Conservation (phyloP, 2,113 vertebrate species). For the Rhegmatorhina hoffmannsi region DNA sequence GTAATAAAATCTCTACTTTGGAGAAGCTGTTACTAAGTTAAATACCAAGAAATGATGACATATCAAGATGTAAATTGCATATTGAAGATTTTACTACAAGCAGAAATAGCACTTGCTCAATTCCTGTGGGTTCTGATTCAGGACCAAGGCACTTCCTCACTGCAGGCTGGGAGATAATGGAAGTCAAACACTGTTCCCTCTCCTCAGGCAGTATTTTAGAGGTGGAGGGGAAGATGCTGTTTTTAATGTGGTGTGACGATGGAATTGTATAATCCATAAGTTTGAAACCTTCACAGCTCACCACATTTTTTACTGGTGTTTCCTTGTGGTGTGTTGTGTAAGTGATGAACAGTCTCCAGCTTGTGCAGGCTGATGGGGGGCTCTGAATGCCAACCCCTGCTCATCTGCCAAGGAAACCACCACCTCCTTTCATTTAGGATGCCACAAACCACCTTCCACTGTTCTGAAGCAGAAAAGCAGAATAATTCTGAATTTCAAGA, state of each 20-base stretch:
- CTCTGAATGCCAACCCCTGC: not conserved
- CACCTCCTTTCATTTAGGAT: not conserved
- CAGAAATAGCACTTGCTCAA: conserved; percentile 49
- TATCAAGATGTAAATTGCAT: conserved; percentile 59
- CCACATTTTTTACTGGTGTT: not conserved
- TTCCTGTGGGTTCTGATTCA: conserved; percentile 53
- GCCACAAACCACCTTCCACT: not conserved
- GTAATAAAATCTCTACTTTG: conserved; percentile 51
- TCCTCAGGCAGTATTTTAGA: not conserved
- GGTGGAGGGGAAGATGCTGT: not conserved
- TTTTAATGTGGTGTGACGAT: not conserved
- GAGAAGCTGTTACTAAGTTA: conserved; percentile 56
- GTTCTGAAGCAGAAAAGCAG: not conserved
- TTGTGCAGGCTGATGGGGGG: not conserved
- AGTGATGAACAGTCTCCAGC: not conserved
- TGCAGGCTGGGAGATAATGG: conserved; percentile 33
- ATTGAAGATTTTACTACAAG: conserved; percentile 55
- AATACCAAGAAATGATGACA: conserved; percentile 64
- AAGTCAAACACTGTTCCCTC: conserved; percentile 4
- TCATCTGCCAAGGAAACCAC: not conserved
- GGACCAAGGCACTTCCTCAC: conserved; percentile 44
- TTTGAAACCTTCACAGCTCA: not conserved
- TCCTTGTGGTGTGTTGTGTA: not conserved
- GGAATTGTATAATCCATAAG: not conserved
- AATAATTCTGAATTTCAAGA: not conserved